Percentiles rank a stretch among this genome's conserved stretches.
Evolutionary conservation across 2,888 invertebrate species (phyloP).

Genomic region (Bellardia pandia): DNA sequence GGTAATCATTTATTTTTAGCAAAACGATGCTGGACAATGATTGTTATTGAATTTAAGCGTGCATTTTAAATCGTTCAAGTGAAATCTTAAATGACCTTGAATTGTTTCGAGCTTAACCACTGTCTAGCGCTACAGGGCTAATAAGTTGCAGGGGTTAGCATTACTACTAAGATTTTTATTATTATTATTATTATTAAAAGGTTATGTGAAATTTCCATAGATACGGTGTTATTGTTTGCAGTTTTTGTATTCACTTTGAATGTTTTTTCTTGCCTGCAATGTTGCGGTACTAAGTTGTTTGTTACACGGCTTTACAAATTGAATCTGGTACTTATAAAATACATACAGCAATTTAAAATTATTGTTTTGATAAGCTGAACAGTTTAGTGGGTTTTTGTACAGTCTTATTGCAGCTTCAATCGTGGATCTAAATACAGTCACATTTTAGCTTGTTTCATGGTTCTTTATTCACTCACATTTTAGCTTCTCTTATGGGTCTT

Average conservation of each 20-base stretch:
- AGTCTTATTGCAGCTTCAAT: too few species aligned
- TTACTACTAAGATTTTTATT: not conserved
- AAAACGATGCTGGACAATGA: not conserved
- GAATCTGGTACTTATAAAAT: too few species aligned
- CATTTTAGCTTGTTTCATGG: too few species aligned
- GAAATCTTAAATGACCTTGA: slow-evolving; percentile 13
- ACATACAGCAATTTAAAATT: too few species aligned
- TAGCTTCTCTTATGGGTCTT: too few species aligned
- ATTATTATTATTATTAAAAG: not conserved
- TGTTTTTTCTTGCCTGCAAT: too few species aligned
- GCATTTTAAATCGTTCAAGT: not conserved
- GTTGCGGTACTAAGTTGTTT: too few species aligned
- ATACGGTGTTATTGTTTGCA: not conserved
- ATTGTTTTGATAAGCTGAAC: too few species aligned
- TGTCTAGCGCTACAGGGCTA: not conserved
- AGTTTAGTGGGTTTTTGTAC: too few species aligned
- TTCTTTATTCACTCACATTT: too few species aligned
- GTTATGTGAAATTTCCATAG: not conserved
- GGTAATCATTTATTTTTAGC: not conserved
- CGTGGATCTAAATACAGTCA: too few species aligned
- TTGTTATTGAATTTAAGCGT: not conserved
- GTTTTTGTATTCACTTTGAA: not conserved
- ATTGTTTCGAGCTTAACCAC: not conserved
- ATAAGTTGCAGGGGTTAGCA: not conserved
- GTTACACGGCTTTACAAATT: too few species aligned